Base-by-base conservation (phyloP, 2,888 invertebrate species). In the Hypercompe scribonia region DNA sequence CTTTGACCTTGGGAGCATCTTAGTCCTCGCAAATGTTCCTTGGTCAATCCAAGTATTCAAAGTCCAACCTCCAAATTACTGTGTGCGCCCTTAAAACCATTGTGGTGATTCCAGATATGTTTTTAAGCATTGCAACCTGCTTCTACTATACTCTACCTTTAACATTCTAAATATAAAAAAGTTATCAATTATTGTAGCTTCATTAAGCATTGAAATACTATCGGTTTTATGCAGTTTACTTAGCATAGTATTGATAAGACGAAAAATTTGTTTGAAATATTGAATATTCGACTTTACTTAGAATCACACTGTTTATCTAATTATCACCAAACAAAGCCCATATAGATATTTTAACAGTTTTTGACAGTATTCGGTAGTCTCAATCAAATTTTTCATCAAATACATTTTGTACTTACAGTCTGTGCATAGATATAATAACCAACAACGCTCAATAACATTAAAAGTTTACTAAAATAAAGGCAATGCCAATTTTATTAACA, bases 381-480 rank as follows among this genome's bases (percentile, higher is more conserved):
- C 65, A 78, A 75, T 80, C 74, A 78, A 78, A 74, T 75, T 82
- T 73, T 79, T 72, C 64, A 73, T 66, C 66, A 36, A 66, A 70
- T 39, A 58, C 67, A 71, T 74, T 46, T 81, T 76, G 78, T 80
- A 82, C 76, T 80, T 61, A 72, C 50, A 67, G 70, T 75, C 73
- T 71, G 72, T 68, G 13, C 39, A 73, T 63, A 74, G 61, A 72
- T 74, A 71, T 54, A 31, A 65, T 61, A 42, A 70, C 58, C 33
- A 64, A 77, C 61, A 54, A 68, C 33, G 58, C 33, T 31, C 66
- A 42, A 54, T 54, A 28, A 50, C 33, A 65, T 54, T 31, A 65
- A 54, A 54, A 63, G 13, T 63, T 39, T 69, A 68, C 50, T 68
- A 21, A 70, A 71, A 71, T 65, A 74, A 74, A 66, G 75, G 64